Conservation (phyloP, 2,888 invertebrate species). For the Synanthedon andrenaeformis region DNA sequence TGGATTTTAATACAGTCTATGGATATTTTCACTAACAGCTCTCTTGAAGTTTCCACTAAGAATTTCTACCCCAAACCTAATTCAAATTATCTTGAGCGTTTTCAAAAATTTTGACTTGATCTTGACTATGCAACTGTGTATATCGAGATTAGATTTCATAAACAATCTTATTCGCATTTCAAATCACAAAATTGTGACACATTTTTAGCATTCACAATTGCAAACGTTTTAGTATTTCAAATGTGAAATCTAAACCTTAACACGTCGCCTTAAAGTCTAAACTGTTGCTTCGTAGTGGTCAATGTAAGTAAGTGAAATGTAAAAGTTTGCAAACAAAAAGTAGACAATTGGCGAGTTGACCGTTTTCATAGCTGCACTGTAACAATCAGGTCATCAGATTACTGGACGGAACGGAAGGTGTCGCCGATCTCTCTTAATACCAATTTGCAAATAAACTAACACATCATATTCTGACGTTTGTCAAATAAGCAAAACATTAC, state of each 20-base stretch:
- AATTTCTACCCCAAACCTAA: too few species aligned
- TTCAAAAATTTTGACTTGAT: too few species aligned
- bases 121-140: too few species aligned
- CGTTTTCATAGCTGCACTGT: constrained; percentile 11
- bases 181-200: background rate
- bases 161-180: too few species aligned
- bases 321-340: constrained; percentile 39
- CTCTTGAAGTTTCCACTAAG: too few species aligned
- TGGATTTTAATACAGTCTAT: too few species aligned
- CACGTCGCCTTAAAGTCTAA: background rate
- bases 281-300: background rate
- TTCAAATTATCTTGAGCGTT: too few species aligned
- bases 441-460: background rate
- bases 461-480: too few species aligned
- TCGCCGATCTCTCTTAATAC: background rate
- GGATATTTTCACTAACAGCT: too few species aligned
- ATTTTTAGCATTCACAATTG: background rate
- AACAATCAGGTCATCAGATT: constrained; percentile 21
- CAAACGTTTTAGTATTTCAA: background rate
- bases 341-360: constrained; percentile 38
- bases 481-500: too few species aligned
- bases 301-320: background rate
- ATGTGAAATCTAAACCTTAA: background rate
- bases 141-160: too few species aligned
- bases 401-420: constrained; percentile 3